A percentile compares a stretch with the other conserved stretches of the same genome.
These are phyloP conservation scores for Harmothoe impar DNA, from an alignment of 2,888 invertebrate genomes.

Conservation along the genomic window DNA sequence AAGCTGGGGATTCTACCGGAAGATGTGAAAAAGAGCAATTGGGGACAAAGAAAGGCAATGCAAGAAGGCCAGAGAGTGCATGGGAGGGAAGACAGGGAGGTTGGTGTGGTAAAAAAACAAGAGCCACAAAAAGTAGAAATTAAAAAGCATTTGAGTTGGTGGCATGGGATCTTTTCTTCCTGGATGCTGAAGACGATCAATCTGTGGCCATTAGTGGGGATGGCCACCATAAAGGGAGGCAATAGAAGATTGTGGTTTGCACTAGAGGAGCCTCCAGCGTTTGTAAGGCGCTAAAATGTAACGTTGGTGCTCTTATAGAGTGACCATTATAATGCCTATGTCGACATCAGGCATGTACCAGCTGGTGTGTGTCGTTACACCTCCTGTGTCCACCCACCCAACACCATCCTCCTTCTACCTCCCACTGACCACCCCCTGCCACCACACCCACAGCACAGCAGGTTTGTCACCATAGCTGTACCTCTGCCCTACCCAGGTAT, in stretches of 20 bases:
- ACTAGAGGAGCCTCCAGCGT: background rate
- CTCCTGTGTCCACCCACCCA: background rate
- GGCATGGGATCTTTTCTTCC: background rate
- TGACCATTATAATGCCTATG: background rate
- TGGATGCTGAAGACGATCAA: slow-evolving; percentile 20
- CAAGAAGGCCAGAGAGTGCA: slow-evolving; percentile 4
- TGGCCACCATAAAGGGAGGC: background rate
- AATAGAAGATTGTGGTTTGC: background rate
- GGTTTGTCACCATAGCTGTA: slow-evolving; percentile 32
- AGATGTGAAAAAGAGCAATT: background rate
- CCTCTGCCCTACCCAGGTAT: background rate
- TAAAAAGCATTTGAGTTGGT: background rate
- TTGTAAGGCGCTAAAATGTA: background rate
- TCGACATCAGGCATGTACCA: background rate
- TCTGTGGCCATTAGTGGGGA: slow-evolving; percentile 15
- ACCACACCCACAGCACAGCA: background rate
- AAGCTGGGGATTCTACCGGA: background rate
- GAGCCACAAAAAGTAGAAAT: background rate
- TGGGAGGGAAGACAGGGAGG: slow-evolving; percentile 6
- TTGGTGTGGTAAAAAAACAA: background rate
- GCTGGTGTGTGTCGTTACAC: slow-evolving; percentile 4
- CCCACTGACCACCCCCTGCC: background rate
- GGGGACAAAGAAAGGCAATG: background rate
- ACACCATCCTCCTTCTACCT: background rate
- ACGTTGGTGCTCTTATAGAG: background rate